A percentile compares a stretch with the other conserved stretches of the same genome.
Conservation (phyloP, 2,888 invertebrate genomes). For the Scrobipalpa costella region DNA sequence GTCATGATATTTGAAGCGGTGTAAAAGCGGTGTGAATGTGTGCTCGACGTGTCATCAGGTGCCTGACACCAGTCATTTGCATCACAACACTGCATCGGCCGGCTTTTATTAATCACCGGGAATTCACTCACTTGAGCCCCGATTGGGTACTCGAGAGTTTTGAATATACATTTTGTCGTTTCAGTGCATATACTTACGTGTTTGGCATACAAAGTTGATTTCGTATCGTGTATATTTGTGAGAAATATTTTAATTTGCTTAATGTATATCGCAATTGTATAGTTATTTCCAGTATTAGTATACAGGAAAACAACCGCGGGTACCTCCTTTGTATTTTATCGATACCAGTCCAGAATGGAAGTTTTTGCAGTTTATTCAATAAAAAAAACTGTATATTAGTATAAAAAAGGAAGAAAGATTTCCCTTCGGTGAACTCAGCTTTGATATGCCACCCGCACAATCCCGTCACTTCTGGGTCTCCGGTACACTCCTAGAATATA, state of each 20-base stretch:
- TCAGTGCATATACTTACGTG: not conserved
- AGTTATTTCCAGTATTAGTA: too few species aligned
- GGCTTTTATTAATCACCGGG: constrained; percentile 54
- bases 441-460: not conserved
- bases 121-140: constrained; percentile 8
- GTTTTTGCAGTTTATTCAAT: too few species aligned
- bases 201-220: too few species aligned
- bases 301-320: too few species aligned
- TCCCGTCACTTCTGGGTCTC: not conserved
- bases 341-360: too few species aligned
- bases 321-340: too few species aligned
- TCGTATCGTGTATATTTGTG: too few species aligned
- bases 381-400: too few species aligned
- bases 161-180: not conserved
- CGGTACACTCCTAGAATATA: not conserved
- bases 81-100: constrained; percentile 54
- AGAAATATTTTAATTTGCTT: too few species aligned
- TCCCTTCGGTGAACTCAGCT: too few species aligned
- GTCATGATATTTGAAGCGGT: constrained; percentile 35
- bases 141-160: not conserved
- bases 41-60: constrained; percentile 53
- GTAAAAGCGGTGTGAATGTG: constrained; percentile 39
- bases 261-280: too few species aligned
- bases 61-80: constrained; percentile 58
- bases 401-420: too few species aligned